Base-by-base conservation (phyloP, 2,888 invertebrate genomes). In the Sussaba pulchella region DNA sequence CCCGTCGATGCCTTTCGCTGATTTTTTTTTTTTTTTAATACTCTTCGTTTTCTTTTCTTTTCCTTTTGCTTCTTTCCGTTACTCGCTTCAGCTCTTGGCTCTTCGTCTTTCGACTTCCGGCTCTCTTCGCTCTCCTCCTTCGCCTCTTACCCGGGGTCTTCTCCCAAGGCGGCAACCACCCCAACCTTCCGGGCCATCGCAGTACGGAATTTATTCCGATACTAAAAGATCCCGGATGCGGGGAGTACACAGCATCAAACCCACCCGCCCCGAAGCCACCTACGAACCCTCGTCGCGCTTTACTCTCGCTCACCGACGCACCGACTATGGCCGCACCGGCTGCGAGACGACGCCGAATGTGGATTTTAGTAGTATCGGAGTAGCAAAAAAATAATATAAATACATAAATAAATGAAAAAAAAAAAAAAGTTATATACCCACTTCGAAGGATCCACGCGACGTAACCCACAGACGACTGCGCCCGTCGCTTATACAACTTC, bases 151-250 rank as follows among this genome's bases (percentile, higher is more conserved):
- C 31, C 31, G 2, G 4, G 31, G 2, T 70, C 31, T 47, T 36
- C 66, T 61, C 31, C 63, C 45, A 41, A 36, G 39, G 47, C 47
- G 21, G 26, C 67, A 6, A 50, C 52, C 24, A 21, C n/a, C 54
- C 63, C 36, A 14, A 14, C 59, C 47, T 39, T 26, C 69, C n/a
- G 77, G 41, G 54, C 80, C 72, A 77, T 72, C 72, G 80, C 69
- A 72, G 72, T 72, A 69, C 61, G 54, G 64, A 82, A 82, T 81
- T 82, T 81, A 82, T 82, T 82, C 74, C 63, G 81, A 82, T 78
- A 82, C 81, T 81, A 75, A 81, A 81, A 82, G 63, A 80, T 82
- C 74, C 74, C 61, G 72, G 21, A 73, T 77, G 54, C 63, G 63
- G 21, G n/a, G 47, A 70, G 31, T 50, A 59, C 47, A 41, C 61